Evolutionary conservation across 2,113 vertebrate species (phyloP).

Genomic region (Oryzias melastigma): DNA sequence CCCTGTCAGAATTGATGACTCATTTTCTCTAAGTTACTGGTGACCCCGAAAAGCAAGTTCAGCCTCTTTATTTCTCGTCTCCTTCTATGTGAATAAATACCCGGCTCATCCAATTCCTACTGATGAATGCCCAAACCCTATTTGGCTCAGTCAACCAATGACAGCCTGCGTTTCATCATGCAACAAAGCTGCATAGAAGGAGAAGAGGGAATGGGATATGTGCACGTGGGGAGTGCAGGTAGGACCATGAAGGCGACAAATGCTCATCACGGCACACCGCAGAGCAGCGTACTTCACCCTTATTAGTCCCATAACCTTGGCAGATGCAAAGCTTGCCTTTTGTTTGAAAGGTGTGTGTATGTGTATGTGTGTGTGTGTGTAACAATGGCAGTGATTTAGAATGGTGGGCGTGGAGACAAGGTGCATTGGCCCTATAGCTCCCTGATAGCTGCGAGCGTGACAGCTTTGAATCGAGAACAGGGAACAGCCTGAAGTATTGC

Average conservation of each 20-base stretch:
- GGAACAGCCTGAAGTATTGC: conserved; percentile 77
- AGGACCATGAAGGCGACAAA: conserved; percentile 46
- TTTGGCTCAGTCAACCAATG: conserved; percentile 65
- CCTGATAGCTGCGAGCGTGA: conserved; percentile 77
- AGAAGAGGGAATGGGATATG: conserved; percentile 33
- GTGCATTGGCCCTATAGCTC: conserved; percentile 75
- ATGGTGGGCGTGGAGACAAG: conserved; percentile 79
- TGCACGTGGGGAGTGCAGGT: conserved; percentile 31
- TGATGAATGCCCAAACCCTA: conserved; percentile 66
- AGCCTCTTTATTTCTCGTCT: conserved; percentile 29
- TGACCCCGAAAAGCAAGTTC: conserved; percentile 34
- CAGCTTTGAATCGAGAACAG: conserved; percentile 78
- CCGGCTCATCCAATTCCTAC: conserved; percentile 53
- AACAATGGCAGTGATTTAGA: conserved; percentile 78
- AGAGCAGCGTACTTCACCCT: conserved; percentile 69
- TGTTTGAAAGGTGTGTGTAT: conserved; percentile 70
- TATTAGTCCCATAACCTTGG: conserved; percentile 80
- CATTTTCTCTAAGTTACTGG: conserved; percentile 36
- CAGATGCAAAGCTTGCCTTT: conserved; percentile 79
- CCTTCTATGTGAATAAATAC: conserved; percentile 40
- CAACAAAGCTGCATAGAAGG: conserved; percentile 63
- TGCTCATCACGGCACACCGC: conserved; percentile 61
- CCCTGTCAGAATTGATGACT: conserved; percentile 45
- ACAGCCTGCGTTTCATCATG: conserved; percentile 73
- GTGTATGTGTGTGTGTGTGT: conserved; percentile 64